phyloP scores from a whole-genome alignment of 2,113 vertebrate species.

The Hypanus sabinus region DNA sequence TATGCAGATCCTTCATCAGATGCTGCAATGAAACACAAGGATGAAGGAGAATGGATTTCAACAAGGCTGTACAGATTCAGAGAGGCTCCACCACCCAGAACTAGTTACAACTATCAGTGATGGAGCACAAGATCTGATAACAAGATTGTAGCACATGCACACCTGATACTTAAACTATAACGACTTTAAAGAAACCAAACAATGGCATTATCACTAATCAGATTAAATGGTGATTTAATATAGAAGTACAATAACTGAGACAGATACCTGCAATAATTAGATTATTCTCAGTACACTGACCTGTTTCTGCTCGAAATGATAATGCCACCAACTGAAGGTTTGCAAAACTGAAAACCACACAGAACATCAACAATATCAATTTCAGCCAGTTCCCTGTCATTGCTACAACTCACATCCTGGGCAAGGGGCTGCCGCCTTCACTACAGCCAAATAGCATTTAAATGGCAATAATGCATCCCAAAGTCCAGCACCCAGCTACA shows the following conservation, averaged over 20 bases:
- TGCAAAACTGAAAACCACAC: neutral
- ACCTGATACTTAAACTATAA: neutral
- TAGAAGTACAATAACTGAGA: neutral
- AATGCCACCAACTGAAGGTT: neutral
- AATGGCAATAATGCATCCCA: neutral
- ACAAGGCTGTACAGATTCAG: neutral
- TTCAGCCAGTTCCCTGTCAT: neutral
- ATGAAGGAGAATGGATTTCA: neutral
- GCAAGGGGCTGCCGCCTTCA: neutral
- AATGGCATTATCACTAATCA: constrained; percentile 24
- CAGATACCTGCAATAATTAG: neutral
- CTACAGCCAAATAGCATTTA: neutral
- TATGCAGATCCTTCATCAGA: neutral
- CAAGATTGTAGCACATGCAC: neutral
- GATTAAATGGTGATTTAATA: neutral
- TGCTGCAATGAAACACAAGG: too few relatives aligned
- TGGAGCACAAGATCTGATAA: neutral
- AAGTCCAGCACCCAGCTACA: neutral
- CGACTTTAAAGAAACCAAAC: neutral
- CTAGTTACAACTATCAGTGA: neutral
- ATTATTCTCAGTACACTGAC: neutral
- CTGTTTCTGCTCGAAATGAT: neutral
- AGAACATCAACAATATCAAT: neutral
- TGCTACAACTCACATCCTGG: neutral
- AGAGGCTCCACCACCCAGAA: neutral